phyloP scores from a whole-genome alignment of 2,113 vertebrate species.

The Sterna hirundo region DNA sequence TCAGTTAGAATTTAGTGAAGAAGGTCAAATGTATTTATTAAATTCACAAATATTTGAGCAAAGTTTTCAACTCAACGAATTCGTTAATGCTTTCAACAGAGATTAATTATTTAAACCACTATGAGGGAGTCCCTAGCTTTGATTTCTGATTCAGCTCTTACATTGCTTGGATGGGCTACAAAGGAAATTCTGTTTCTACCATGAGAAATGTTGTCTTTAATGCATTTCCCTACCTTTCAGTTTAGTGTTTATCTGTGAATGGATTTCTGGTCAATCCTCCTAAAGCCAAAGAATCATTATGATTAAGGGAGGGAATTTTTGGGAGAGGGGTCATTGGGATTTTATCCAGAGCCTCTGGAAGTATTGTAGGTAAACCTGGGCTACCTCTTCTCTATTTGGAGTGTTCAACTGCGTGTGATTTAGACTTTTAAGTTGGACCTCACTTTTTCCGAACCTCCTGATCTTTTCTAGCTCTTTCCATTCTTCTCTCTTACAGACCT shows the following conservation, averaged over 20 bases:
- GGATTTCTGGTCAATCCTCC: neutral
- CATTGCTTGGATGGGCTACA: neutral
- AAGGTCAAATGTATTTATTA: neutral
- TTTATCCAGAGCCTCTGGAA: constrained; percentile 41
- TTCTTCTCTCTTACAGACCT: constrained; percentile 99
- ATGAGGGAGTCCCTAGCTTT: neutral
- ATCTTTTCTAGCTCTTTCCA: constrained; percentile 98
- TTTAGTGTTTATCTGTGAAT: constrained; percentile 22
- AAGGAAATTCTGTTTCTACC: neutral
- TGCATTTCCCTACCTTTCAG: neutral
- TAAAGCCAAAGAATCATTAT: constrained; percentile 1
- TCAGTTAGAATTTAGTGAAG: neutral
- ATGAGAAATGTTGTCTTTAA: neutral
- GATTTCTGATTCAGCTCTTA: constrained; percentile 39
- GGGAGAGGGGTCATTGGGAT: constrained; percentile 52
- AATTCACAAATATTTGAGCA: neutral
- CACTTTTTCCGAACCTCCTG: constrained; percentile 89
- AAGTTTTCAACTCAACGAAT: neutral
- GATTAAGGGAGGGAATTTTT: constrained; percentile 32
- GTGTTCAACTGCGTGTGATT: constrained; percentile 70
- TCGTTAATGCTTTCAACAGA: neutral
- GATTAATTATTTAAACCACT: neutral
- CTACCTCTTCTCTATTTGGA: constrained; percentile 55
- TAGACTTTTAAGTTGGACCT: constrained; percentile 87
- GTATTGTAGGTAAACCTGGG: constrained; percentile 50